These are phyloP conservation scores for Eristalis arbustorum DNA, from an alignment of 2,888 invertebrate genomes.

Conservation along the genomic window DNA sequence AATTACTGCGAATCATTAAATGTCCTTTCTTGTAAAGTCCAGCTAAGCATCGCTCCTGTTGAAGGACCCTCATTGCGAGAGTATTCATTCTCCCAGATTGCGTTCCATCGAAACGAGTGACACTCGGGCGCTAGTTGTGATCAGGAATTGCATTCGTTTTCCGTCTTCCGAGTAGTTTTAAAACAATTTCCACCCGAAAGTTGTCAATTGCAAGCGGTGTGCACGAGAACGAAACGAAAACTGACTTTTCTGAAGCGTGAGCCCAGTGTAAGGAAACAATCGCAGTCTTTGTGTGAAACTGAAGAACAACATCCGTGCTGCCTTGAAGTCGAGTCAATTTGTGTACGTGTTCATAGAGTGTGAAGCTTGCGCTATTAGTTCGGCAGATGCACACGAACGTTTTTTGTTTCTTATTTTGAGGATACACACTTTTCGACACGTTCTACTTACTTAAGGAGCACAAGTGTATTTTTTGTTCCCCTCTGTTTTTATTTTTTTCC, in stretches of 20 bases:
- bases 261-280: neutral
- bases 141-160: neutral
- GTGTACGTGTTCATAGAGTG: neutral
- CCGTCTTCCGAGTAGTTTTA: neutral
- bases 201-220: constrained; percentile 8
- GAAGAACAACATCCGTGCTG: constrained; percentile 13
- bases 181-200: neutral
- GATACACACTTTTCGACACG: constrained; percentile 47
- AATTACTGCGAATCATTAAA: constrained; percentile 16
- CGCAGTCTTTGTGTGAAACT: neutral
- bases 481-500: neutral
- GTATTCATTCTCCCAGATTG: neutral
- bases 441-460: neutral
- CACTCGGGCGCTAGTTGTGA: neutral
- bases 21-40: neutral
- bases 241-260: neutral
- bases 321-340: constrained; percentile 5
- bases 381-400: constrained; percentile 40
- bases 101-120: neutral
- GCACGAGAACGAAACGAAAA: neutral
- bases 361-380: constrained; percentile 26
- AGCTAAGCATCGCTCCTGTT: neutral
- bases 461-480: neutral
- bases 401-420: constrained; percentile 40
- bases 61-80: neutral